phyloP scores from a whole-genome alignment of 1,140 invertebrate species.

The Asbolus verrucosus region DNA sequence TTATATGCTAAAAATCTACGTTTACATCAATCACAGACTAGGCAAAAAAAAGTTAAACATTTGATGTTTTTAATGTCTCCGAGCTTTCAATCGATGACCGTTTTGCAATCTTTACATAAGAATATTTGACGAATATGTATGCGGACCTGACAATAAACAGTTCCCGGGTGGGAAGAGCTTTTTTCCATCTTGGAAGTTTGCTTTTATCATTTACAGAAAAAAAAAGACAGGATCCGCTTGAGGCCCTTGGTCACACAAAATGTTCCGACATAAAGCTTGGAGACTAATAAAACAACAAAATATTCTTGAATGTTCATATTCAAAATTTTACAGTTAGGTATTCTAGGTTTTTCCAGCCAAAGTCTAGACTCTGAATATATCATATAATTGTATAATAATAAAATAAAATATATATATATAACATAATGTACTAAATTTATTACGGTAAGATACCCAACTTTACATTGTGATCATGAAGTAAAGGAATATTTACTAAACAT shows the following conservation, averaged over 20 bases:
- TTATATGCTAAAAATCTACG: slow-evolving; percentile 20
- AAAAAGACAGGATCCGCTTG: not conserved
- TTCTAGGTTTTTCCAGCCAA: too few relatives aligned
- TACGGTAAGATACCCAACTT: slow-evolving; percentile 3
- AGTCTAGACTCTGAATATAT: too few relatives aligned
- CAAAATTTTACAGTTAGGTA: slow-evolving; percentile 1
- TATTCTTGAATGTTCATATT: not conserved
- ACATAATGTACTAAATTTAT: slow-evolving; percentile 2
- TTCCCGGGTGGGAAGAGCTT: not conserved
- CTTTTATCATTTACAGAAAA: not conserved
- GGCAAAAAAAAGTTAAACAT: not conserved
- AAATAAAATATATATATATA: too few relatives aligned
- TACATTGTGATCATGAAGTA: not conserved
- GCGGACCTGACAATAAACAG: too few relatives aligned
- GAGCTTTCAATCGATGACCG: not conserved
- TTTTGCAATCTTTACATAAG: not conserved
- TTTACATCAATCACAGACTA: slow-evolving; percentile 36
- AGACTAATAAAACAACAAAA: slow-evolving; percentile 4
- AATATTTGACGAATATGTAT: slow-evolving; percentile 1
- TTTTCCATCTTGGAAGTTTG: not conserved
- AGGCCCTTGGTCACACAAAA: not conserved
- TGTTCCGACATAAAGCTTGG: slow-evolving; percentile 16
- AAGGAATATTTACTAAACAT: not conserved
- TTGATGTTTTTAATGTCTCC: not conserved
- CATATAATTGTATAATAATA: too few relatives aligned